Percentiles rank a stretch among this genome's conserved stretches.
Evolutionary conservation across 1,140 invertebrate genomes (phyloP).

Genomic region (Triops cancriformis): DNA sequence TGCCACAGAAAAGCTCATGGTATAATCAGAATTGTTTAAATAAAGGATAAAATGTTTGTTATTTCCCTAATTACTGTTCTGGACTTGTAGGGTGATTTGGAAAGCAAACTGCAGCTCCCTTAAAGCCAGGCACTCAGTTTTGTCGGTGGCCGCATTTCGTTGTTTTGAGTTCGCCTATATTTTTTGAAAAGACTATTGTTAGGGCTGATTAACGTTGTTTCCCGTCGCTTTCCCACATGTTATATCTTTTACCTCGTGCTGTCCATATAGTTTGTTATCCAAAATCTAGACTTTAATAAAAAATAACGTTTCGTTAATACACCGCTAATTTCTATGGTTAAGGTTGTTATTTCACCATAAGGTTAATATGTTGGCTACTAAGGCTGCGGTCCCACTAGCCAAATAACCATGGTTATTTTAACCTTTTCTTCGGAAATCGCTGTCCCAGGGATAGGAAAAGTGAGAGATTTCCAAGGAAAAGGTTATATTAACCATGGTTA

Average conservation of each 20-base stretch:
- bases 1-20: neutral
- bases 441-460: too few relatives aligned
- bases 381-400: too few relatives aligned
- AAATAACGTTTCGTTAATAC: neutral
- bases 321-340: neutral
- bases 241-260: neutral
- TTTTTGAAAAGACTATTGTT: neutral
- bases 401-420: too few relatives aligned
- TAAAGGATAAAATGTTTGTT: neutral
- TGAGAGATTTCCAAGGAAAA: too few relatives aligned
- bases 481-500: too few relatives aligned
- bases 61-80: neutral
- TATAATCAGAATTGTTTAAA: neutral
- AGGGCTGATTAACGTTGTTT: neutral
- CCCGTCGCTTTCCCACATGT: neutral
- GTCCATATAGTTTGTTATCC: neutral
- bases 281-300: neutral
- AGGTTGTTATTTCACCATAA: too few relatives aligned
- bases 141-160: neutral
- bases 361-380: too few relatives aligned
- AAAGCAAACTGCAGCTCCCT: neutral
- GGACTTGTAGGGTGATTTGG: neutral
- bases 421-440: too few relatives aligned
- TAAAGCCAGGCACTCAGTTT: neutral
- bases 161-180: neutral